Percentiles rank a stretch among this genome's conserved stretches.
Conservation (phyloP, 1,140 invertebrate species). For the Elymnias hypermnestra region DNA sequence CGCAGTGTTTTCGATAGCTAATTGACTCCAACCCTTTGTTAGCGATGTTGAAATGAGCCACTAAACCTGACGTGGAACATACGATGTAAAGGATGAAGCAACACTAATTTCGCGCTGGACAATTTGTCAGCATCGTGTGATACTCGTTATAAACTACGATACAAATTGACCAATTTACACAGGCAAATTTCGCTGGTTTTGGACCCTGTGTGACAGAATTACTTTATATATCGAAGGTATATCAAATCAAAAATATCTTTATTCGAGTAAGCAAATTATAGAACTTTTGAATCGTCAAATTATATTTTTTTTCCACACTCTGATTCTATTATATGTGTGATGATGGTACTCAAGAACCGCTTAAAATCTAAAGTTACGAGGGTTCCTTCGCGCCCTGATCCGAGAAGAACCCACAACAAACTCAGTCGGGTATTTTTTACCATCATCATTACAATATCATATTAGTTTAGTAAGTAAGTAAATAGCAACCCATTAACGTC, state of each 20-base stretch:
- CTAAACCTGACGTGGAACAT: constrained; percentile 13
- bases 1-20: constrained; percentile 57
- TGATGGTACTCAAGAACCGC: no score
- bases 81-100: constrained; percentile 3
- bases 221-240: background rate
- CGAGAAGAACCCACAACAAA: no score
- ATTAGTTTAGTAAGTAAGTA: no score
- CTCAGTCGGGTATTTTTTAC: no score
- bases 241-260: background rate
- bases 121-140: constrained; percentile 5
- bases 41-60: constrained; percentile 23
- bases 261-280: no score
- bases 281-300: no score
- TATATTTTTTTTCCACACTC: no score
- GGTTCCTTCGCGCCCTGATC: no score
- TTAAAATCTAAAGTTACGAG: no score
- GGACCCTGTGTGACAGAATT: background rate
- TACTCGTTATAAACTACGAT: constrained; percentile 2
- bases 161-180: constrained; percentile 4
- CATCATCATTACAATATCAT: no score
- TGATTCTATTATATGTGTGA: no score
- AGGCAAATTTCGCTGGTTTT: background rate
- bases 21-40: constrained; percentile 52
- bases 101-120: constrained; percentile 8
- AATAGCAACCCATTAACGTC: no score